Evolutionary conservation across 2,888 invertebrate species (phyloP).

Genomic region (Watsonalla binaria): DNA sequence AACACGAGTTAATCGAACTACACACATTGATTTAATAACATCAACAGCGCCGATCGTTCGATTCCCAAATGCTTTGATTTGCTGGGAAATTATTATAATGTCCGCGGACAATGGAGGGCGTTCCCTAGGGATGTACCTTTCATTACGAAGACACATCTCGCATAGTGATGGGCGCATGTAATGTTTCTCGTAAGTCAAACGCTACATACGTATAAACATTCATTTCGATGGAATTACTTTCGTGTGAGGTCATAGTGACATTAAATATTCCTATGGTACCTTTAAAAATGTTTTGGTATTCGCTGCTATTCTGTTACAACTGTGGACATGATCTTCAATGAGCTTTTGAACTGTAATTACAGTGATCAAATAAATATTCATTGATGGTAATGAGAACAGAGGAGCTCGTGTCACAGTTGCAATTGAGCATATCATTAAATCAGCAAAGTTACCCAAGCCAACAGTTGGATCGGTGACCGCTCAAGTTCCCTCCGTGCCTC

Average conservation of each 20-base stretch:
- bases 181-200: conserved; percentile 42
- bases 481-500: too few relatives aligned
- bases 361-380: not conserved
- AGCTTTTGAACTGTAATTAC: too few relatives aligned
- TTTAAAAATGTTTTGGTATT: not conserved
- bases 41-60: conserved; percentile 59
- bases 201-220: conserved; percentile 35
- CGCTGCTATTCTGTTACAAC: too few relatives aligned
- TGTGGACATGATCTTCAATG: too few relatives aligned
- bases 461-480: too few relatives aligned
- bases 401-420: too few relatives aligned
- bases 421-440: too few relatives aligned
- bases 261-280: not conserved
- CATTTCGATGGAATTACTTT: conserved; percentile 38
- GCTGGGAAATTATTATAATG: conserved; percentile 72
- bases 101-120: conserved; percentile 71
- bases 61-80: conserved; percentile 74
- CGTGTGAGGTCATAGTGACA: conserved; percentile 15
- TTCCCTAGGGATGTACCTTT: conserved; percentile 16
- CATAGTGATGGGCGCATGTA: conserved; percentile 48
- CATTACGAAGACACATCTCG: conserved; percentile 47
- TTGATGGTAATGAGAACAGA: not conserved
- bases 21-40: conserved; percentile 64
- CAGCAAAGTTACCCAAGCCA: too few relatives aligned
- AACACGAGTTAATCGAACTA: conserved; percentile 25